phyloP scores from a whole-genome alignment of 2,113 vertebrate genomes.

The Procavia capensis region DNA sequence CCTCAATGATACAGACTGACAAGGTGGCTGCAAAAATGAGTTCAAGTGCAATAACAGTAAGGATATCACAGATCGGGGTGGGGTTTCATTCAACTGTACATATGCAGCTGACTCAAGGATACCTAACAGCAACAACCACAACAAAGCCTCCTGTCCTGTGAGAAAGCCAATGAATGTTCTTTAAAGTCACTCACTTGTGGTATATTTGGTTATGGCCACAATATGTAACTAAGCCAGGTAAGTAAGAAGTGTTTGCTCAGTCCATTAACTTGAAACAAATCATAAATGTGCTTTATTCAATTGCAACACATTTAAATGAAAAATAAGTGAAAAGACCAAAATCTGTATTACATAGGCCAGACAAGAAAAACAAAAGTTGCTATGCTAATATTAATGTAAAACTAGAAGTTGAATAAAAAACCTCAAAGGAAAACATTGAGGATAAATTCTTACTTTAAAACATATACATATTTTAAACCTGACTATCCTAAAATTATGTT shows the following conservation, averaged over 20 bases:
- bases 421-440: background rate
- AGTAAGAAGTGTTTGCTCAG: background rate
- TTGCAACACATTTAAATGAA: background rate
- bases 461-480: background rate
- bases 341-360: background rate
- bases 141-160: too few species aligned
- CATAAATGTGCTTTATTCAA: background rate
- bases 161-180: too few species aligned
- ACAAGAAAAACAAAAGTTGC: background rate
- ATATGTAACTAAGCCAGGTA: too few species aligned
- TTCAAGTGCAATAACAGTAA: too few species aligned
- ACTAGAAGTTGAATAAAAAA: background rate
- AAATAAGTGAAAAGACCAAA: background rate
- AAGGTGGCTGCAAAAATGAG: too few species aligned
- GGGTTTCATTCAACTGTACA: too few species aligned
- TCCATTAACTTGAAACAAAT: background rate
- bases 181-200: too few species aligned
- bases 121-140: too few species aligned
- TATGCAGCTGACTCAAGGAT: too few species aligned
- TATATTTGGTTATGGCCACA: too few species aligned
- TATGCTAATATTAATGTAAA: background rate
- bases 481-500: background rate
- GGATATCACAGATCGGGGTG: too few species aligned
- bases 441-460: background rate
- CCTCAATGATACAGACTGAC: too few species aligned